These are phyloP conservation scores for Diadromus collaris DNA, from an alignment of 2,888 invertebrate species.

Conservation along the genomic window DNA sequence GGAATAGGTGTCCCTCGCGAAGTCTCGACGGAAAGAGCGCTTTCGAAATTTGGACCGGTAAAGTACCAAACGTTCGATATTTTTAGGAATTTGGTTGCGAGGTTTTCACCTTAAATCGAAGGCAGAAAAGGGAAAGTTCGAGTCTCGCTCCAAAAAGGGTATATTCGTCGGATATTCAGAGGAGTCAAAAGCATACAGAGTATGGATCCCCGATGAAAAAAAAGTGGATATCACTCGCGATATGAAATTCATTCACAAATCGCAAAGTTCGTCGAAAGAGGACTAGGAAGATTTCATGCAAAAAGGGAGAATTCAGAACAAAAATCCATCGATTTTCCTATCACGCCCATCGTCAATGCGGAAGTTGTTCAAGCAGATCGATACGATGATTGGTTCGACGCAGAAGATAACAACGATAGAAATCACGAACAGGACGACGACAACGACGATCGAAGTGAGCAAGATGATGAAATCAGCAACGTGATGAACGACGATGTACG, in stretches of 20 bases:
- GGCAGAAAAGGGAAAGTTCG: constrained; percentile 56
- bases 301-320: constrained; percentile 1
- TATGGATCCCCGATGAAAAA: constrained; percentile 51
- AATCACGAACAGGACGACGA: neutral
- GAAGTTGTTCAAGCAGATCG: neutral
- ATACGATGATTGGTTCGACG: neutral
- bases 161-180: constrained; percentile 59
- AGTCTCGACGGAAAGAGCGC: constrained; percentile 57
- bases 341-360: neutral
- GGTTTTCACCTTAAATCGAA: constrained; percentile 42
- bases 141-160: constrained; percentile 50
- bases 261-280: neutral
- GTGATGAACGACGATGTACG: neutral
- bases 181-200: constrained; percentile 53
- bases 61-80: constrained; percentile 58
- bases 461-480: neutral
- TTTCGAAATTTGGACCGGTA: constrained; percentile 59
- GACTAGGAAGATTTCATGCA: neutral
- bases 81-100: constrained; percentile 63
- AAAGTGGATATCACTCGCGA: constrained; percentile 51
- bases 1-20: constrained; percentile 67
- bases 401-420: neutral
- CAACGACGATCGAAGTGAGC: neutral
- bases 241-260: constrained; percentile 49
- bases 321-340: constrained; percentile 7